Evolutionary conservation across 2,888 invertebrate genomes (phyloP), one percentile per base, ranked within the genome.

Genomic region (Choreutis nemorana): DNA sequence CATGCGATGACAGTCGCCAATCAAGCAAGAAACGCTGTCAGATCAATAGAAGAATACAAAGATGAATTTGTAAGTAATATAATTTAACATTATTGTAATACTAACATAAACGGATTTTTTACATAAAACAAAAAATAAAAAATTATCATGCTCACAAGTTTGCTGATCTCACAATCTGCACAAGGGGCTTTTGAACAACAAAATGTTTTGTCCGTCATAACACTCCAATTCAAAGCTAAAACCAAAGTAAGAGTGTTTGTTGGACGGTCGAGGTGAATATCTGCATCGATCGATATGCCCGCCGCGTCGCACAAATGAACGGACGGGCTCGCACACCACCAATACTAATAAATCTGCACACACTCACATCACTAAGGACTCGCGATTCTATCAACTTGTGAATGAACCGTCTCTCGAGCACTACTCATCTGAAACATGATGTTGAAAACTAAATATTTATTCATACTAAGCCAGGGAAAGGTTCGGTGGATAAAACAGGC

Each of bases 241-340:
- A n/a, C n/a, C n/a, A n/a, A n/a, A n/a, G n/a, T n/a, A n/a, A n/a
- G n/a, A n/a, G n/a, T n/a, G n/a, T n/a, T n/a, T n/a, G n/a, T n/a
- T n/a, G n/a, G n/a, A n/a, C n/a, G n/a, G n/a, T n/a, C n/a, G n/a
- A n/a, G n/a, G n/a, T n/a, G n/a, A n/a, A n/a, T n/a, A n/a, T n/a
- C n/a, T n/a, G n/a, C n/a, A n/a, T n/a, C n/a, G n/a, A 70, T 73
- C 63, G 63, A 48, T 77, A 75, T 77, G 70, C 77, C 62, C 66
- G 66, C 61, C 75, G 72, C 75, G 71, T 72, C 58, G 58, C 52
- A 37, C 59, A 71, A 75, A 75, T 72, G 70, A 73, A 72, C 77
- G 75, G 77, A 77, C 77, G 77, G 50, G 62, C 55, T 52, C 53
- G 62, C 60, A 51, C 50, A 53, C 50, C 49, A 46, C 61, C 71